A percentile compares a stretch with the other conserved stretches of the same genome.
Conservation (phyloP, 2,797 vertebrate genomes). For the Ambastaia sidthimunki region DNA sequence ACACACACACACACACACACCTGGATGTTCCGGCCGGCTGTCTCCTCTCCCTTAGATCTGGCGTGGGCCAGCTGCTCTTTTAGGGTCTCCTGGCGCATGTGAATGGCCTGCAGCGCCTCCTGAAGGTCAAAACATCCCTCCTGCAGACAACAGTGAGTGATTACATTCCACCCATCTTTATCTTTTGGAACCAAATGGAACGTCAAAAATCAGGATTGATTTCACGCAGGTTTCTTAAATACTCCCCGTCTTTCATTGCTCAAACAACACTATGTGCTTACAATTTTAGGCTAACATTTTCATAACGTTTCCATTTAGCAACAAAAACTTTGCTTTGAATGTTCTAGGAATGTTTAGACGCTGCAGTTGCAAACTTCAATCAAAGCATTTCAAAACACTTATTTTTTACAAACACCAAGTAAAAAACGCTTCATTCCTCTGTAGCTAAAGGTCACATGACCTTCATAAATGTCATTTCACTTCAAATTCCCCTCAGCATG, state of each 20-base stretch:
- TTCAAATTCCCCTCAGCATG: constrained; percentile 24
- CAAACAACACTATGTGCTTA: too few relatives aligned
- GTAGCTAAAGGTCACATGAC: constrained; percentile 36
- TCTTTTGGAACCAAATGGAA: neutral
- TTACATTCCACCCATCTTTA: neutral
- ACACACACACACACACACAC: constrained; percentile 68
- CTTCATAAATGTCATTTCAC: constrained; percentile 33
- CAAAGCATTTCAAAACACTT: constrained; percentile 4
- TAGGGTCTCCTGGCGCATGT: constrained; percentile 88
- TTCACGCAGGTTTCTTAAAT: too few relatives aligned
- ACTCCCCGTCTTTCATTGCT: too few relatives aligned
- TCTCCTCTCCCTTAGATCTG: constrained; percentile 92
- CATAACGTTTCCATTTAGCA: too few relatives aligned
- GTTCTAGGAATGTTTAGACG: too few relatives aligned
- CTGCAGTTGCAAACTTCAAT: constrained; percentile 10
- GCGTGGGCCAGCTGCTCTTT: constrained; percentile 88
- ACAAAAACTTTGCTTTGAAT: too few relatives aligned
- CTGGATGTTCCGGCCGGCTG: constrained; percentile 86
- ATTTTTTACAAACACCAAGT: constrained; percentile 13
- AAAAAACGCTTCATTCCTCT: constrained; percentile 23
- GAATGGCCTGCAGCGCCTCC: constrained; percentile 90
- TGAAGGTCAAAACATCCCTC: constrained; percentile 96
- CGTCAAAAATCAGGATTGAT: too few relatives aligned
- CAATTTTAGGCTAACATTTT: too few relatives aligned
- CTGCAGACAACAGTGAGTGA: constrained; percentile 67